Conservation (phyloP, 2,797 vertebrate species). For the Eulemur coronatus region DNA sequence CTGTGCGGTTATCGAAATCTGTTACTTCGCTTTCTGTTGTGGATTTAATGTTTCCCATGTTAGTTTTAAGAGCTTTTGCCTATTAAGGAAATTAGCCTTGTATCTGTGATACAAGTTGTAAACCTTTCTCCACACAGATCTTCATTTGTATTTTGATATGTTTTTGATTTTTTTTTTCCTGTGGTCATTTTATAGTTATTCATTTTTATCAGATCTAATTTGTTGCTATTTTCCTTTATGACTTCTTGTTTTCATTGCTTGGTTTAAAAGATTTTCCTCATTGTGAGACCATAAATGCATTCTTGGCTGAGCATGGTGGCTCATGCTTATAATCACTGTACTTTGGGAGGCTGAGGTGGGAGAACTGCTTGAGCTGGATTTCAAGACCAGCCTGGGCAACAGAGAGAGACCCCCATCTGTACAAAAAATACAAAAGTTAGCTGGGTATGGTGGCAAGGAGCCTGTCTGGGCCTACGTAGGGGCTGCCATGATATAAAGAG, state of each 20-base stretch:
- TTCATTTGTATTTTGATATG: not conserved
- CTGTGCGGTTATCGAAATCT: not conserved
- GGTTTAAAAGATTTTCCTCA: not conserved
- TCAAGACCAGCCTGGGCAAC: not conserved
- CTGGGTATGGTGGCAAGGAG: not conserved
- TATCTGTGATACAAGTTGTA: not conserved
- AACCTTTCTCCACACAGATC: not conserved
- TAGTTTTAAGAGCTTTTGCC: not conserved
- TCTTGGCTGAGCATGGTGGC: not conserved
- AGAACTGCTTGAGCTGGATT: not conserved
- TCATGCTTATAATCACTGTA: not conserved
- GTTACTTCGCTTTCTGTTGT: not conserved
- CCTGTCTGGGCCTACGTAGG: no score
- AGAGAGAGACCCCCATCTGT: not conserved
- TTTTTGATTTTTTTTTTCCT: accelerated
- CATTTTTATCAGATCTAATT: not conserved
- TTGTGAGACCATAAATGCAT: not conserved
- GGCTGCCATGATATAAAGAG: not conserved
- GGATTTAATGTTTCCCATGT: not conserved
- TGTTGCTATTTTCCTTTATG: not conserved
- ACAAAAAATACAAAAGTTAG: not conserved
- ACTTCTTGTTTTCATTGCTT: not conserved
- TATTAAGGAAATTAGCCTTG: not conserved
- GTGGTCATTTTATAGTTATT: not conserved
- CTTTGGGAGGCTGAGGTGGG: not conserved